Conservation (phyloP, 2,113 vertebrate genomes). For the Eolophus roseicapilla region DNA sequence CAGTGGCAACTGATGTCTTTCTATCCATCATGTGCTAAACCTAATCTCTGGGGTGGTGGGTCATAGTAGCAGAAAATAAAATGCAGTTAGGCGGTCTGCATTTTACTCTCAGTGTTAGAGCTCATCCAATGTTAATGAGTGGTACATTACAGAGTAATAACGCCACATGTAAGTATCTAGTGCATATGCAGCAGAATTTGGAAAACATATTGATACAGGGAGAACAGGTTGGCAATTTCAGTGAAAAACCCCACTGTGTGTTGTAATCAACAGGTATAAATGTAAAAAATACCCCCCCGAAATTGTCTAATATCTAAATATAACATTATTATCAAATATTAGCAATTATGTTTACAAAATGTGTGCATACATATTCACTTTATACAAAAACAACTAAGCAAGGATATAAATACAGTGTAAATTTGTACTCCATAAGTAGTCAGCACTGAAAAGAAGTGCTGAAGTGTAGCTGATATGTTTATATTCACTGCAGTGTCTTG, state of each 20-base stretch:
- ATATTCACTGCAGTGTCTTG: not conserved
- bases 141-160: not conserved
- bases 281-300: not conserved
- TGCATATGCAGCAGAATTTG: not conserved
- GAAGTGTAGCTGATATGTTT: not conserved
- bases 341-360: not conserved
- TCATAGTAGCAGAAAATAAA: not conserved
- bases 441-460: not conserved
- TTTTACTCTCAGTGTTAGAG: not conserved
- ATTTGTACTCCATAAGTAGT: not conserved
- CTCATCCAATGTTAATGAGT: not conserved
- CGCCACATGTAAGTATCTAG: not conserved
- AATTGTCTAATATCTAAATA: not conserved
- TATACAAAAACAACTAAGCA: not conserved
- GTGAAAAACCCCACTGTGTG: not conserved
- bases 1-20: not conserved
- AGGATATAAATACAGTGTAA: not conserved
- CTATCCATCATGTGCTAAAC: not conserved
- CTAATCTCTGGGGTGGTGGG: rapidly evolving
- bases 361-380: not conserved
- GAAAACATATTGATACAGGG: not conserved
- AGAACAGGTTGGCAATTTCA: not conserved
- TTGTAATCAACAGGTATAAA: not conserved
- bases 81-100: not conserved
- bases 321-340: not conserved